Percentiles rank a stretch among this genome's conserved stretches.
Conservation (phyloP, 2,888 invertebrate genomes). For the Portevinia maculata region DNA sequence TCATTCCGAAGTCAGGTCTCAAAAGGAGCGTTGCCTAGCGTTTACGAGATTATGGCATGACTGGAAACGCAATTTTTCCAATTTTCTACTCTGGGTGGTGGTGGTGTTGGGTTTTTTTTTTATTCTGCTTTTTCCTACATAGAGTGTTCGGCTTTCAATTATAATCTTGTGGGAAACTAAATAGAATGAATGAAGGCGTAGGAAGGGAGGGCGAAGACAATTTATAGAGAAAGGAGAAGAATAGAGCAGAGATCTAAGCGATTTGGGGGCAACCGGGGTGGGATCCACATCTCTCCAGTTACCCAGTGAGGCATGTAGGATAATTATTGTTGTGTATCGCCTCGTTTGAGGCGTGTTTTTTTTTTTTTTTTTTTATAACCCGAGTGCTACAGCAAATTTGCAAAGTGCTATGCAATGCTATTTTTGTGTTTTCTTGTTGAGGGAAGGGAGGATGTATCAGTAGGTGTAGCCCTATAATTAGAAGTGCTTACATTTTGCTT, state of each 20-base stretch:
- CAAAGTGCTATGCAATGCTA: constrained; percentile 23
- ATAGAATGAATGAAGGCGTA: constrained; percentile 50
- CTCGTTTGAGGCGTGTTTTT: constrained; percentile 23
- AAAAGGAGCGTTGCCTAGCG: constrained; percentile 66
- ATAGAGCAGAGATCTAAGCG: constrained; percentile 54
- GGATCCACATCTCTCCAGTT: constrained; percentile 54
- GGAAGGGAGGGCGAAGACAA: constrained; percentile 32
- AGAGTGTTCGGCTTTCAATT: constrained; percentile 66
- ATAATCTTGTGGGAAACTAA: constrained; percentile 72
- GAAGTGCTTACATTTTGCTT: no score
- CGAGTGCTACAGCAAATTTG: constrained; percentile 6
- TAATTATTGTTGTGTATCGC: constrained; percentile 8
- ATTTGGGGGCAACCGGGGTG: constrained; percentile 43
- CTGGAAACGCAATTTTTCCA: constrained; percentile 72
- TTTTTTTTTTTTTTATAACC: constrained; percentile 27
- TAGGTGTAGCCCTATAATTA: no score
- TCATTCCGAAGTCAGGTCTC: constrained; percentile 39
- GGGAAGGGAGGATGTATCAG: no score
- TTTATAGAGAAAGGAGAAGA: constrained; percentile 56
- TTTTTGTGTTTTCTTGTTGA: constrained; percentile 21
- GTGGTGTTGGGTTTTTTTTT: constrained; percentile 44
- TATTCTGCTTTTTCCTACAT: constrained; percentile 36
- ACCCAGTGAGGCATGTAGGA: constrained; percentile 24
- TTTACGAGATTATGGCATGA: constrained; percentile 71
- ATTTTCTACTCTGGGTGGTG: constrained; percentile 67